Conservation (phyloP, 2,797 vertebrate species). For the Argya squamiceps region DNA sequence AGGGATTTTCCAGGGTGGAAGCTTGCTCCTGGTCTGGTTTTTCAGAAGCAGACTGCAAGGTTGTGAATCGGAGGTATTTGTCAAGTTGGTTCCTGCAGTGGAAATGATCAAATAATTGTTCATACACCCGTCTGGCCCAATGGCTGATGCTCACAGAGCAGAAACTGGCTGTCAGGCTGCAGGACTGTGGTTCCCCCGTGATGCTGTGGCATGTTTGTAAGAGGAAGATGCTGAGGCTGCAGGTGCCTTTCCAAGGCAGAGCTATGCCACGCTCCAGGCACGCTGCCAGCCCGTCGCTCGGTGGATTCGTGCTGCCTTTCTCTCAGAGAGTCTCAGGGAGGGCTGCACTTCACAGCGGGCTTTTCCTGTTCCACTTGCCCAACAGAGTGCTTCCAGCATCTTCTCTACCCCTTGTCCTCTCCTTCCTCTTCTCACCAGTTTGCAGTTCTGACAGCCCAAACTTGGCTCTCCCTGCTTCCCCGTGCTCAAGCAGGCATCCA, state of each 20-base stretch:
- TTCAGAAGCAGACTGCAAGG: not conserved
- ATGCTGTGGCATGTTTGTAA: not conserved
- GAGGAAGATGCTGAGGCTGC: not conserved
- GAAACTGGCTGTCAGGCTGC: constrained; percentile 18
- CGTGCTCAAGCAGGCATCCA: rapidly evolving
- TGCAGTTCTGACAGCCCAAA: not conserved
- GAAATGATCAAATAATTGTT: constrained; percentile 47
- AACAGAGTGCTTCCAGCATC: not conserved
- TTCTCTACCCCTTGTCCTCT: not conserved
- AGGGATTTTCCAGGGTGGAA: constrained; percentile 21
- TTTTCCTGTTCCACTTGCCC: not conserved
- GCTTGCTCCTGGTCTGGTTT: not conserved
- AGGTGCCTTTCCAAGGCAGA: constrained; percentile 18
- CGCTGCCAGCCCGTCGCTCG: not conserved
- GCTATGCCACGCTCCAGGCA: not conserved
- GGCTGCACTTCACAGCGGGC: not conserved
- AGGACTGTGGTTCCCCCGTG: not conserved
- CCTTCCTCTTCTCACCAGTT: not conserved
- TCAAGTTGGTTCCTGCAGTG: constrained; percentile 43
- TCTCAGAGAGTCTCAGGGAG: not conserved
- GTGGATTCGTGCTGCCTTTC: rapidly evolving
- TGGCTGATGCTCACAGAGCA: not conserved
- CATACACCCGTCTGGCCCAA: not conserved
- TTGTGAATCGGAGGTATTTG: constrained; percentile 22
- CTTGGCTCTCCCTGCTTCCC: not conserved